phyloP scores from a whole-genome alignment of 1,140 invertebrate species.

The Lerema accius region DNA sequence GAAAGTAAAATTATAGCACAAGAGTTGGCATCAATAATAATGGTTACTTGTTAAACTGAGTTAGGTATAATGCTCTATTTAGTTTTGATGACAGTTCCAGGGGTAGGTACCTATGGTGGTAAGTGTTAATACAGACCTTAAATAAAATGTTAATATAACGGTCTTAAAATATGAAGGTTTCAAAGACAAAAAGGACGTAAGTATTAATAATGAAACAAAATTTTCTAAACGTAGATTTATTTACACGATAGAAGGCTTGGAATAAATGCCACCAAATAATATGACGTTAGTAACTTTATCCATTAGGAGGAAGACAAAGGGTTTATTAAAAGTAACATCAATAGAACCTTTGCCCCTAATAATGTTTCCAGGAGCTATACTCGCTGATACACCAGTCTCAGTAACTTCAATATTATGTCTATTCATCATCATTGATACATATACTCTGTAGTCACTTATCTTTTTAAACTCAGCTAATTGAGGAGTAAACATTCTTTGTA shows the following conservation, averaged over 20 bases:
- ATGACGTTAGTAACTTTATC: neutral
- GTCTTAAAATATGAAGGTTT: too few species aligned
- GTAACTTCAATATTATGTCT: neutral
- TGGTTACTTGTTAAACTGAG: too few species aligned
- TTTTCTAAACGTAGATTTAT: too few species aligned
- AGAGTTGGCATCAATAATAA: too few species aligned
- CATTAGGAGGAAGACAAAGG: neutral
- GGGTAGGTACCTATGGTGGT: too few species aligned
- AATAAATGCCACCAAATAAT: neutral
- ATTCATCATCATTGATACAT: neutral
- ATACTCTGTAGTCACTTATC: neutral
- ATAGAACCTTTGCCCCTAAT: neutral
- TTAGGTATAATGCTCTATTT: too few species aligned
- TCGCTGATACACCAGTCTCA: neutral
- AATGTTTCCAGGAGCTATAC: neutral
- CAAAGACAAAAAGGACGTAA: too few species aligned
- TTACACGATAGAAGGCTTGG: neutral
- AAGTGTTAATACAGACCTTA: too few species aligned
- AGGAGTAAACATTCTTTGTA: neutral
- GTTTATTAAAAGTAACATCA: neutral
- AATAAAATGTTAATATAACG: too few species aligned
- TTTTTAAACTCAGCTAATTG: neutral
- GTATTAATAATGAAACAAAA: too few species aligned
- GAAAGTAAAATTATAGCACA: too few species aligned
- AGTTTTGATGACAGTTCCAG: too few species aligned